These are phyloP conservation scores for Bruchidius siliquastri DNA, from an alignment of 2,888 invertebrate species.

Conservation along the genomic window DNA sequence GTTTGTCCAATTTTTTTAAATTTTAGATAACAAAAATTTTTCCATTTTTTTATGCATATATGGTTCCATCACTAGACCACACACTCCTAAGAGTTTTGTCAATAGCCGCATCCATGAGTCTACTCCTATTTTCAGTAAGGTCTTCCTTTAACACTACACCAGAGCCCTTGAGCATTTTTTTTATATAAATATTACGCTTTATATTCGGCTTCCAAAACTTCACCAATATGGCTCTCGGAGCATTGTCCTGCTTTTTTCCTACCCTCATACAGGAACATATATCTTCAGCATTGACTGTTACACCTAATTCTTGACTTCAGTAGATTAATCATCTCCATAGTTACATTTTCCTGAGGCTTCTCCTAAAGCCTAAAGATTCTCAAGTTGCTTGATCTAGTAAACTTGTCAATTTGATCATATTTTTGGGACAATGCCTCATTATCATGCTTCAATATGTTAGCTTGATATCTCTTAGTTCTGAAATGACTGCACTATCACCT, in stretches of 20 bases:
- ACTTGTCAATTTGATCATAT: no score
- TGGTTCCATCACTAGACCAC: slow-evolving; percentile 2
- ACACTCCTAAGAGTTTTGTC: background rate
- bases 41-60: background rate
- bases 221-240: slow-evolving; percentile 1
- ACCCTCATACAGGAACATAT: slow-evolving; percentile 3
- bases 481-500: no score
- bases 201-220: background rate
- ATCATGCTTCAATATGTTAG: no score
- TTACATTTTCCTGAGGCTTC: no score
- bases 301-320: no score
- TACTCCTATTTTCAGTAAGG: background rate
- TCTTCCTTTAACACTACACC: slow-evolving; percentile 3
- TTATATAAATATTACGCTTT: background rate
- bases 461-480: no score
- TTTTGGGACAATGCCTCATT: no score
- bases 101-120: slow-evolving; percentile 2
- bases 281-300: background rate
- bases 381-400: no score
- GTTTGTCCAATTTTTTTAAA: background rate
- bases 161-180: slow-evolving; percentile 6
- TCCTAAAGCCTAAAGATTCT: no score
- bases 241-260: background rate
- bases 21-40: background rate
- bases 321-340: no score